These are phyloP conservation scores for Caenorhabditis uteleia DNA, from an alignment of 2,888 invertebrate genomes.

Conservation along the genomic window DNA sequence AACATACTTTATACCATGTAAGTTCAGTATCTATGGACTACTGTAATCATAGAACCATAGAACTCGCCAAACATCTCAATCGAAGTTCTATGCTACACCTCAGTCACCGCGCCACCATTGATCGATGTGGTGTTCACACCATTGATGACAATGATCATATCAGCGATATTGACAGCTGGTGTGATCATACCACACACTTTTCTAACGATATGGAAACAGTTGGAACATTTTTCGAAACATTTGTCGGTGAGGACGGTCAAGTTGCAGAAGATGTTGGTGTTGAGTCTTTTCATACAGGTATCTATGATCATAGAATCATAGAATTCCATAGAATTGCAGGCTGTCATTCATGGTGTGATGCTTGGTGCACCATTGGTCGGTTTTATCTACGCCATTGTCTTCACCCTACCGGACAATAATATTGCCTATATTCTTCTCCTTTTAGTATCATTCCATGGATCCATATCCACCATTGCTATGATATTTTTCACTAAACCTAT, in stretches of 20 bases:
- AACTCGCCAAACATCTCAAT: constrained; percentile 12
- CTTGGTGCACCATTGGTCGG: constrained; percentile 21
- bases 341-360: constrained; percentile 27
- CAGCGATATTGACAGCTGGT: constrained; percentile 14
- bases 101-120: constrained; percentile 24
- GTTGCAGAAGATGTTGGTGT: constrained; percentile 27
- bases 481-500: constrained; percentile 25
- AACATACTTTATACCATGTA: constrained; percentile 13
- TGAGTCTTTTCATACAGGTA: constrained; percentile 25
- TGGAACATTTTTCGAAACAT: constrained; percentile 22
- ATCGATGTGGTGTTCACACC: constrained; percentile 27
- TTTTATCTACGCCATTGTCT: constrained; percentile 27
- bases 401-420: constrained; percentile 9
- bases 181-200: constrained; percentile 21
- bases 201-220: constrained; percentile 14
- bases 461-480: constrained; percentile 25
- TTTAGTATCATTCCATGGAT: constrained; percentile 30
- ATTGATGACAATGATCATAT: constrained; percentile 14
- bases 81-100: constrained; percentile 27
- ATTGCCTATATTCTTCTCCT: constrained; percentile 23
- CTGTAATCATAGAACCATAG: constrained; percentile 4
- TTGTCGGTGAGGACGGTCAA: constrained; percentile 19
- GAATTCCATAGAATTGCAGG: too few relatives aligned
- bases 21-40: neutral
- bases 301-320: too few relatives aligned